These are phyloP conservation scores for Peromyscus leucopus DNA, from an alignment of 2,113 vertebrate genomes.

Conservation along the genomic window DNA sequence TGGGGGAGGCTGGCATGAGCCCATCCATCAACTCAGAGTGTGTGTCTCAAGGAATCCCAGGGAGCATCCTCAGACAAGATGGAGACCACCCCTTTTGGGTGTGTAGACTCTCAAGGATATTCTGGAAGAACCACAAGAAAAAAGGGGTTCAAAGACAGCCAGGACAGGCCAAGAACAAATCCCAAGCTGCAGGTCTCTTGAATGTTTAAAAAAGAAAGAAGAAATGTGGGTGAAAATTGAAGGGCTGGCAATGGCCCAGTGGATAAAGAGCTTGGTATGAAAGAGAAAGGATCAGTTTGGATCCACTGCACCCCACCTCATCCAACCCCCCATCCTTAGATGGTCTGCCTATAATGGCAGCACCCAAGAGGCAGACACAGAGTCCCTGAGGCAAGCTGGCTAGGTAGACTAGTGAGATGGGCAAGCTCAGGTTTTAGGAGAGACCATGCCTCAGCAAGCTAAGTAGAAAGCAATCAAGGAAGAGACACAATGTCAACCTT, in stretches of 20 bases:
- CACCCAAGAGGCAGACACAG: neutral
- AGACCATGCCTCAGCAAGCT: neutral
- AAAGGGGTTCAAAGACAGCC: neutral
- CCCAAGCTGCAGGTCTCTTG: neutral
- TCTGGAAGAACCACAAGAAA: neutral
- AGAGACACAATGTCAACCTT: neutral
- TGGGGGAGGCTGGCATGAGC: neutral
- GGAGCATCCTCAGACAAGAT: rapidly evolving
- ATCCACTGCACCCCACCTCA: neutral
- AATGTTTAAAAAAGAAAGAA: neutral
- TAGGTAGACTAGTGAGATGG: neutral
- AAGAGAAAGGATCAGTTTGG: neutral
- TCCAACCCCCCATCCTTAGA: too few species aligned
- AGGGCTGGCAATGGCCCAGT: neutral
- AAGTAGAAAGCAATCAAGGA: neutral
- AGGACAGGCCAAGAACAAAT: too few species aligned
- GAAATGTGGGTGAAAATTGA: neutral
- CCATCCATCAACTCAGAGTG: neutral
- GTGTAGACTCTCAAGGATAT: neutral
- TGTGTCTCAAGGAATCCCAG: neutral
- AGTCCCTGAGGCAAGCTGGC: neutral
- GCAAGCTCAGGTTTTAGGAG: neutral
- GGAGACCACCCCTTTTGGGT: rapidly evolving
- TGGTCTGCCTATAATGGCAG: neutral
- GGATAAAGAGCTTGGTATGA: neutral